Conservation (phyloP, 2,113 vertebrate genomes). For the Platysteira castanea region DNA sequence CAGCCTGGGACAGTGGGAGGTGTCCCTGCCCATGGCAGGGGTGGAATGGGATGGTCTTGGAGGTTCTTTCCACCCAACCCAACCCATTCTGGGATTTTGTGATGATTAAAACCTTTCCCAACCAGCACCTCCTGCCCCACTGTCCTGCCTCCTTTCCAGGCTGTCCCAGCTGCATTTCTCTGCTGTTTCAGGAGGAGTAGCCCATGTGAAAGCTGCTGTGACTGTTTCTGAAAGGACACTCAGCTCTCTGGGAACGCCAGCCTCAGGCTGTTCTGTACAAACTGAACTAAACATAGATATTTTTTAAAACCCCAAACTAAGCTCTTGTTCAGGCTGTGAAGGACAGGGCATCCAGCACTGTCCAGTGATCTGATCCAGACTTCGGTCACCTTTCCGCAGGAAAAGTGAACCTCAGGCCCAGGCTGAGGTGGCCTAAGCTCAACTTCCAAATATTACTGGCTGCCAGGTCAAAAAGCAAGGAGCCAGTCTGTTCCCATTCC, state of each 20-base stretch:
- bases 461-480: background rate
- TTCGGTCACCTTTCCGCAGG: background rate
- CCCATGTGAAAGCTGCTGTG: background rate
- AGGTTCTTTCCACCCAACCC: background rate
- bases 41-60: fast-evolving
- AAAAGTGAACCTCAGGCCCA: background rate
- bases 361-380: too few species aligned
- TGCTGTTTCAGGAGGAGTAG: background rate
- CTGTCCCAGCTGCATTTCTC: background rate
- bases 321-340: background rate
- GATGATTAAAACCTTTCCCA: background rate
- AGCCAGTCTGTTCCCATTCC: background rate
- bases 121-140: background rate
- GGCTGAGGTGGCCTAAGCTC: background rate
- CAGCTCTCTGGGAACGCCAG: background rate
- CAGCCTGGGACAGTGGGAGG: fast-evolving
- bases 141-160: background rate
- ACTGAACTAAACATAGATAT: background rate
- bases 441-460: background rate
- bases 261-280: background rate
- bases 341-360: background rate
- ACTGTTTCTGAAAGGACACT: background rate
- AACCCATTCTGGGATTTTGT: background rate
- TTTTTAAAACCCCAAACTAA: background rate
- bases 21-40: background rate